Percentiles rank a stretch among this genome's conserved stretches.
phyloP scores from a whole-genome alignment of 1,140 invertebrate genomes.

The Drosophila tsacasi region DNA sequence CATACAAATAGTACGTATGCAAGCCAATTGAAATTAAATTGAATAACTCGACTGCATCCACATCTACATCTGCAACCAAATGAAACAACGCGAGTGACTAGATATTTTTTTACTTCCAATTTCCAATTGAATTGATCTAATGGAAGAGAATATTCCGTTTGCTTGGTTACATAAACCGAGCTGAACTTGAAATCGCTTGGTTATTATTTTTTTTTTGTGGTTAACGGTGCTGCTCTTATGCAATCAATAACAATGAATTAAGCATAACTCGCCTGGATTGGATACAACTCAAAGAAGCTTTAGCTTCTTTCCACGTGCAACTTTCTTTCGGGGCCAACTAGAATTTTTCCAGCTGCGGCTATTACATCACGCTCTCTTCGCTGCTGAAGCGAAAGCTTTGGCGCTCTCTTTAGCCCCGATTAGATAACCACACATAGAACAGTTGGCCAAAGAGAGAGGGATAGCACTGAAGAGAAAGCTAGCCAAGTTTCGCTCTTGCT shows the following conservation, averaged over 20 bases:
- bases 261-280: conserved; percentile 10
- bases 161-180: conserved; percentile 49
- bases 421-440: conserved; percentile 37
- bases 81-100: conserved; percentile 30
- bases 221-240: conserved; percentile 47
- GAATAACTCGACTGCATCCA: conserved; percentile 20
- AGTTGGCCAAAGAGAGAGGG: conserved; percentile 25
- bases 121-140: conserved; percentile 9
- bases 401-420: conserved; percentile 21
- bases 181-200: conserved; percentile 20
- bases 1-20: conserved; percentile 81
- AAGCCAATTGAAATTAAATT: conserved; percentile 32
- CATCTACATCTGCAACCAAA: conserved; percentile 1
- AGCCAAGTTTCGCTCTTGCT: conserved; percentile 1
- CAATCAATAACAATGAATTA: conserved; percentile 53
- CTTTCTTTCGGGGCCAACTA: conserved; percentile 7
- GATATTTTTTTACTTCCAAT: neutral
- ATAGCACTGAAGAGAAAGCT: neutral
- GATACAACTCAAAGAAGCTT: conserved; percentile 24
- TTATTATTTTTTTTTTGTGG: conserved; percentile 51
- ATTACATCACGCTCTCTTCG: conserved; percentile 67
- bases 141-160: conserved; percentile 13
- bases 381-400: conserved; percentile 22
- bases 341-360: conserved; percentile 41
- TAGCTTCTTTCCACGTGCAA: conserved; percentile 48